Percentiles rank a stretch among this genome's conserved stretches.
Conservation (phyloP, 37 sponge, comb jelly and placozoan genomes). For the Amphimedon queenslandica region DNA sequence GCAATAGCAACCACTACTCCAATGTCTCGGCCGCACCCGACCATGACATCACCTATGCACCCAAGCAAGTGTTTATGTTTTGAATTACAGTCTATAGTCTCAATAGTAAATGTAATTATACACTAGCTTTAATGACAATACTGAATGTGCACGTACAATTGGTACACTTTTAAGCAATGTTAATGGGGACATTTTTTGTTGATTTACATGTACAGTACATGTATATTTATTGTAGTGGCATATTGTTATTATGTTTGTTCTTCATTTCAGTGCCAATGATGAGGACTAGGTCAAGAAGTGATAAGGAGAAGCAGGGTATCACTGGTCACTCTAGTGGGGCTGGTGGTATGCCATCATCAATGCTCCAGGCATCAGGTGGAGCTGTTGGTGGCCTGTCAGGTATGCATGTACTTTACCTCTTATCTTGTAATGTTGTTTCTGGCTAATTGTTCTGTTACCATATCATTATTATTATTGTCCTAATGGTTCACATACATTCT, state of each 20-base stretch:
- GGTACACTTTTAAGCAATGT: no score
- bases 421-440: neutral
- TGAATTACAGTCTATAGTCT: no score
- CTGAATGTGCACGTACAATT: no score
- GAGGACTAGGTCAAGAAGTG: conserved; percentile 45
- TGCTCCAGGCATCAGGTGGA: conserved; percentile 13
- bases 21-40: neutral
- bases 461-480: neutral
- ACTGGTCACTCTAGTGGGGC: neutral
- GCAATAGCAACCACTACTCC: conserved; percentile 24
- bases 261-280: conserved; percentile 40
- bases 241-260: no score
- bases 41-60: neutral
- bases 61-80: neutral
- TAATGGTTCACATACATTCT: no score
- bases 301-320: conserved; percentile 16
- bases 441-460: neutral
- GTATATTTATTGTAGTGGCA: no score
- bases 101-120: no score
- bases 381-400: neutral
- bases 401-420: no score
- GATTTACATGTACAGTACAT: no score
- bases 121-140: no score
- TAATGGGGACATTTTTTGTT: no score
- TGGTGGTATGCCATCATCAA: neutral